Evolutionary conservation across 1,140 invertebrate species (phyloP), one percentile per base, ranked within the genome.

Genomic region (Melipona quadrifasciata): DNA sequence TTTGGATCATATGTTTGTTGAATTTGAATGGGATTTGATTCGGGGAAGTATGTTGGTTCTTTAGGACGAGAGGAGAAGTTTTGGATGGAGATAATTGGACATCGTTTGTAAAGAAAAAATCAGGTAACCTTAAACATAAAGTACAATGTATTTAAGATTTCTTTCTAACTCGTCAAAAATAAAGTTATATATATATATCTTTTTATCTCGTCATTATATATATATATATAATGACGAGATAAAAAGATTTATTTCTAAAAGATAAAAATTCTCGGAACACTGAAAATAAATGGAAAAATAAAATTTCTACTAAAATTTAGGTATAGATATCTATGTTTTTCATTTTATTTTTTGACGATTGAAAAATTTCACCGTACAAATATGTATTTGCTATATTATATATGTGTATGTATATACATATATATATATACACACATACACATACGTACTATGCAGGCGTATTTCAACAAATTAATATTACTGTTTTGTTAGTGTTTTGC

Each of bases 51-150:
- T 19, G 34, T 39, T 61, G 51, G 17, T 19, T 14, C n/a, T 21
- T 65, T 6, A 0, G 76, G 57, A 27, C 64, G 19, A n/a, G 11
- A 58, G 14, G 21, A 10, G 17, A 65, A 17, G 14, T 16, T n/a
- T 12, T 8, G 21, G 27, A 19, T n/a, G 39, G 2, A 4, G 34
- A 39, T 39, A 5, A 10, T 31, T 65, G 53, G 27, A 27, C 16
- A 14, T 85, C 34, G 2, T 85, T 55, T 21, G 51, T 74, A 65
- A 87, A 82, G 31, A 70, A 79, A 57, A 85, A 79, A n/a, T 85
- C 82, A 8, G 82, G 27, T 8, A 65, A 75, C 34, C 79, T 85
- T 87, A 67, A 89, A 89, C 57, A 84, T 73, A 80, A 11, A 73
- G 39, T 55, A 55, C 11, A 72, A 72, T 51, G 24, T 39, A 24